Evolutionary conservation across 2,797 vertebrate genomes (phyloP).

Genomic region (Botia kubotai): DNA sequence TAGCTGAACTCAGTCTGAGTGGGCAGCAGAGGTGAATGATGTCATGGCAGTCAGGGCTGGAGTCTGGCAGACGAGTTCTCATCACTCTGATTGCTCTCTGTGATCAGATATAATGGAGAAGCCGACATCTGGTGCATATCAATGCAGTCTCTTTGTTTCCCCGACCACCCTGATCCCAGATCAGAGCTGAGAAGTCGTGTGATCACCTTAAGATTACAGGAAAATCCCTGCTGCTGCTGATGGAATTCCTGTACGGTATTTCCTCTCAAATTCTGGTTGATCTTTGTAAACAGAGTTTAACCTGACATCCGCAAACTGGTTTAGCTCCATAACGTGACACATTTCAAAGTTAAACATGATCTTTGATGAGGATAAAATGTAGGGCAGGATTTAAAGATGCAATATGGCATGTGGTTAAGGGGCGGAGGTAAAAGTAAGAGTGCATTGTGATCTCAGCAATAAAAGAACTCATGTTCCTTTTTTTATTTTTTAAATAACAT

Average conservation of each 20-base stretch:
- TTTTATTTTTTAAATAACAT: no score
- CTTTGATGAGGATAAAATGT: background rate
- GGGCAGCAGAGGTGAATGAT: slow-evolving; percentile 45
- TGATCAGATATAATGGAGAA: slow-evolving; percentile 54
- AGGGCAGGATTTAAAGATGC: no score
- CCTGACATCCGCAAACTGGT: background rate
- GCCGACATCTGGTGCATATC: slow-evolving; percentile 45
- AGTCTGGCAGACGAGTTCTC: slow-evolving; percentile 45
- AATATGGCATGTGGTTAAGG: no score
- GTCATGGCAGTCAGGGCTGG: slow-evolving; percentile 39
- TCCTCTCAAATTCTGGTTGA: slow-evolving; percentile 29
- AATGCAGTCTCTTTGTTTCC: slow-evolving; percentile 22
- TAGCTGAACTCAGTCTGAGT: slow-evolving; percentile 30
- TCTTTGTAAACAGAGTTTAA: background rate
- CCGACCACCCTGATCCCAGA: background rate
- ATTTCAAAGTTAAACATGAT: background rate
- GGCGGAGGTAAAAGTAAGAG: no score
- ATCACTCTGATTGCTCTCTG: slow-evolving; percentile 55
- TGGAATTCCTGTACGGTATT: slow-evolving; percentile 23
- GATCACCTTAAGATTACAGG: slow-evolving; percentile 22
- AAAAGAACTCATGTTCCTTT: no score
- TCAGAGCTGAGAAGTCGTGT: slow-evolving; percentile 38
- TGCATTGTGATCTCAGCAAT: no score
- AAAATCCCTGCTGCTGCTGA: slow-evolving; percentile 18
- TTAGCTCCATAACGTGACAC: background rate